Percentiles rank a stretch among this genome's conserved stretches.
phyloP scores from a whole-genome alignment of 2,888 invertebrate species.

The Abrostola triplasia region DNA sequence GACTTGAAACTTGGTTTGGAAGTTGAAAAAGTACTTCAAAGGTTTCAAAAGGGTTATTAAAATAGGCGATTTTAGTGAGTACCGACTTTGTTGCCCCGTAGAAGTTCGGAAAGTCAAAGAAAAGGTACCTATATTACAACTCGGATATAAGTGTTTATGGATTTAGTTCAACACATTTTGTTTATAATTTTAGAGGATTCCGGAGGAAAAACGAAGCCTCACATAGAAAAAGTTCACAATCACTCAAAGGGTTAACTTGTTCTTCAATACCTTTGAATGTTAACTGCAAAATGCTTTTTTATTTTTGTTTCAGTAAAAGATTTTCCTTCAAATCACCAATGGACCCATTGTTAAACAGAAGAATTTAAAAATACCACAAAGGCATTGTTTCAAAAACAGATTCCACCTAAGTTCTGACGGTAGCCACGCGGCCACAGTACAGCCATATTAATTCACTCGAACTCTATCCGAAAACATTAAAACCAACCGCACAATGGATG shows the following conservation, averaged over 20 bases:
- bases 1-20: conserved; percentile 43
- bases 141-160: conserved; percentile 34
- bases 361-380: too few relatives aligned
- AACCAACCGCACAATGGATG: conserved; percentile 57
- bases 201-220: conserved; percentile 8
- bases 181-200: conserved; percentile 5
- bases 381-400: too few relatives aligned
- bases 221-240: too few relatives aligned
- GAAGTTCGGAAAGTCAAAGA: conserved; percentile 41
- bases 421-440: neutral
- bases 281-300: too few relatives aligned
- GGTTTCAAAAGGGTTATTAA: conserved; percentile 52
- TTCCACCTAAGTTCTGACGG: conserved; percentile 1
- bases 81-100: conserved; percentile 32
- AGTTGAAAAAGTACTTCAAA: conserved; percentile 48
- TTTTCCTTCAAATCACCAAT: too few relatives aligned
- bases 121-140: conserved; percentile 22
- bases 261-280: too few relatives aligned
- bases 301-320: too few relatives aligned
- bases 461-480: conserved; percentile 27
- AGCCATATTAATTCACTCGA: conserved; percentile 9
- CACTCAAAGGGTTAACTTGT: too few relatives aligned
- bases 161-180: conserved; percentile 22
- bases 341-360: too few relatives aligned
- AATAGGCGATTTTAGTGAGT: conserved; percentile 45